These are phyloP conservation scores for Cantharis nigra DNA, from an alignment of 2,888 invertebrate species.

Conservation along the genomic window DNA sequence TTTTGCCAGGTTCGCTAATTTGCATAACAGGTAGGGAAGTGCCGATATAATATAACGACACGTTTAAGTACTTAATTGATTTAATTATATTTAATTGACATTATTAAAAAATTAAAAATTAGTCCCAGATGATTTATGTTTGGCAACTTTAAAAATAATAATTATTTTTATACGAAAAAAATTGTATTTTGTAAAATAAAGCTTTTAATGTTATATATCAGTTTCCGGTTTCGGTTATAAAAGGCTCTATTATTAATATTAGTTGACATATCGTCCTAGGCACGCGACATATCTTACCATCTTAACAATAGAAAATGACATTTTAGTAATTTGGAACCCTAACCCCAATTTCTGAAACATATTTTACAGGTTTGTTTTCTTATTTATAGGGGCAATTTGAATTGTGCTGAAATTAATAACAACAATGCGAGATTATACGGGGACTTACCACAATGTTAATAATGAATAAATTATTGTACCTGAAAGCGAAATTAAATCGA, in stretches of 20 bases:
- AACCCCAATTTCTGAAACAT: background rate
- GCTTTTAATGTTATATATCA: constrained; percentile 23
- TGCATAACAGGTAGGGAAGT: background rate
- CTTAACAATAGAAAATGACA: constrained; percentile 7
- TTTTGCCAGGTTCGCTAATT: background rate
- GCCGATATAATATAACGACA: background rate
- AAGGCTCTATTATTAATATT: constrained; percentile 28
- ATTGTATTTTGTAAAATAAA: constrained; percentile 24
- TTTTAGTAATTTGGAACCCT: background rate
- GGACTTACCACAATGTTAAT: background rate
- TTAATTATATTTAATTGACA: background rate
- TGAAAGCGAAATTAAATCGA: background rate
- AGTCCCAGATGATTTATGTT: background rate
- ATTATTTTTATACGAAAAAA: background rate
- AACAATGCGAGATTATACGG: background rate
- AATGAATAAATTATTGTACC: background rate
- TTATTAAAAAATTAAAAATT: background rate
- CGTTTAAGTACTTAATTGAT: background rate
- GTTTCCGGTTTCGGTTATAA: constrained; percentile 26
- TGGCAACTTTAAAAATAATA: background rate
- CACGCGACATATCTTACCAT: constrained; percentile 20
- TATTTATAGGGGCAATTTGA: background rate
- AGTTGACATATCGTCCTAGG: constrained; percentile 20
- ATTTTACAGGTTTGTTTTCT: background rate
- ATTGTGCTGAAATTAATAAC: background rate